phyloP scores from a whole-genome alignment of 1,140 invertebrate species.

The Proctacanthus coquilletti region DNA sequence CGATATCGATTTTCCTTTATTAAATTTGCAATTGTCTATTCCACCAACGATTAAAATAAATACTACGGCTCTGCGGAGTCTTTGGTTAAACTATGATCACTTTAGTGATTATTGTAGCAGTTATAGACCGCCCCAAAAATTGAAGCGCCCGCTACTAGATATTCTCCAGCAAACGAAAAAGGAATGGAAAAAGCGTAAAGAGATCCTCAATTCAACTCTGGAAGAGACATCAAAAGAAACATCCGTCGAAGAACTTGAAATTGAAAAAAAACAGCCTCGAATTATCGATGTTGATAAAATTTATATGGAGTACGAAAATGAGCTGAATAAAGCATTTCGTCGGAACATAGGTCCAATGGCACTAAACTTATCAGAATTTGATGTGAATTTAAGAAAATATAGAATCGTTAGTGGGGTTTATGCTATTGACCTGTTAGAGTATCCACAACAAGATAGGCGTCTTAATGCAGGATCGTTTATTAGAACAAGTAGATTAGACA shows the following conservation, averaged over 20 bases:
- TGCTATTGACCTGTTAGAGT: slow-evolving; percentile 44
- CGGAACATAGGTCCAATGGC: slow-evolving; percentile 21
- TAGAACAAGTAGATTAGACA: slow-evolving; percentile 16
- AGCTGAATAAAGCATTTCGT: slow-evolving; percentile 24
- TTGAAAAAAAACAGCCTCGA: slow-evolving; percentile 7
- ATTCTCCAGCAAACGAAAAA: slow-evolving; percentile 24
- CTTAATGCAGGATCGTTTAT: slow-evolving; percentile 28
- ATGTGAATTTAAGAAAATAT: slow-evolving; percentile 50
- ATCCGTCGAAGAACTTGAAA: slow-evolving; percentile 1
- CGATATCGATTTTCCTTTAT: slow-evolving; percentile 38
- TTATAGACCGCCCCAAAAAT: slow-evolving; percentile 18
- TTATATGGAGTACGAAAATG: slow-evolving; percentile 28
- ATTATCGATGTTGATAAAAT: slow-evolving; percentile 24
- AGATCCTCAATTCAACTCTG: slow-evolving; percentile 23
- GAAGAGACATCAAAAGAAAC: slow-evolving; percentile 18
- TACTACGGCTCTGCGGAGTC: slow-evolving; percentile 37
- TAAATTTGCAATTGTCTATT: slow-evolving; percentile 38
- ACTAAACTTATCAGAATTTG: slow-evolving; percentile 29
- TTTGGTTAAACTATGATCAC: slow-evolving; percentile 46
- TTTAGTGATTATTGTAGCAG: slow-evolving; percentile 33
- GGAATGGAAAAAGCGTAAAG: slow-evolving; percentile 28
- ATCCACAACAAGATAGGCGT: slow-evolving; percentile 41
- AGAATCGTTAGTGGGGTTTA: slow-evolving; percentile 47
- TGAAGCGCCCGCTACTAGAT: slow-evolving; percentile 19
- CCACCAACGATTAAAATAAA: slow-evolving; percentile 37